Percentiles rank a stretch among this genome's conserved stretches.
These are phyloP conservation scores for Rachycentron canadum DNA, from an alignment of 2,797 vertebrate species.

Conservation along the genomic window DNA sequence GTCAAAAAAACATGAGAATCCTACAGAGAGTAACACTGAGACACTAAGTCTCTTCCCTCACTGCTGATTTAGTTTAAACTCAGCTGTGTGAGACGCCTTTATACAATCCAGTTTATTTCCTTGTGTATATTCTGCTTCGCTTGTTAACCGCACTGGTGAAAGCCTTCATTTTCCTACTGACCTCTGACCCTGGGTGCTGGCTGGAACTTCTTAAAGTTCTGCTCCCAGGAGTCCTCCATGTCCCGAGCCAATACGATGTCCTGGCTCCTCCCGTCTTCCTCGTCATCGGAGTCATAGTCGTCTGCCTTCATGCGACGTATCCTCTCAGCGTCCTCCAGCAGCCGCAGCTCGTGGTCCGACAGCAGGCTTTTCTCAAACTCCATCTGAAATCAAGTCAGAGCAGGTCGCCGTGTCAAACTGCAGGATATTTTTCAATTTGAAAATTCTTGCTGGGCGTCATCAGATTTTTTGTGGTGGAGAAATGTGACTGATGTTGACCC, in stretches of 20 bases:
- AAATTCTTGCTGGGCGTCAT: background rate
- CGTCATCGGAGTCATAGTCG: conserved; percentile 85
- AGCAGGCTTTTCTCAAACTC: conserved; percentile 92
- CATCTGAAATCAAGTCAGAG: conserved; percentile 80
- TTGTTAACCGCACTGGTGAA: background rate
- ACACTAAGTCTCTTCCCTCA: conserved; percentile 26
- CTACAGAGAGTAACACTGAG: conserved; percentile 8
- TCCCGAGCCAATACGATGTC: conserved; percentile 89
- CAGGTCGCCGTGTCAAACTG: background rate
- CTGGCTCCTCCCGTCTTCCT: conserved; percentile 72
- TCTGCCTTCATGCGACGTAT: conserved; percentile 85
- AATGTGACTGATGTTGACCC: background rate
- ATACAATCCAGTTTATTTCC: conserved; percentile 31
- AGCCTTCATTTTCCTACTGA: conserved; percentile 55
- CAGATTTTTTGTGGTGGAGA: background rate
- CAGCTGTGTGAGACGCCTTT: conserved; percentile 1
- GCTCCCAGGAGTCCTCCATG: conserved; percentile 95
- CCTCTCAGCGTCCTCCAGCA: conserved; percentile 86
- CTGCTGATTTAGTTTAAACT: conserved; percentile 34
- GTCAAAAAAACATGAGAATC: conserved; percentile 28
- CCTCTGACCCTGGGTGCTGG: conserved; percentile 85
- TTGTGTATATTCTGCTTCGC: background rate
- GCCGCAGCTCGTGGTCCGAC: conserved; percentile 91
- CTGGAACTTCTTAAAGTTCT: conserved; percentile 86
- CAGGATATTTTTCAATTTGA: background rate